phyloP scores from a whole-genome alignment of 2,113 vertebrate genomes.

The Microcebus tavaratra region DNA sequence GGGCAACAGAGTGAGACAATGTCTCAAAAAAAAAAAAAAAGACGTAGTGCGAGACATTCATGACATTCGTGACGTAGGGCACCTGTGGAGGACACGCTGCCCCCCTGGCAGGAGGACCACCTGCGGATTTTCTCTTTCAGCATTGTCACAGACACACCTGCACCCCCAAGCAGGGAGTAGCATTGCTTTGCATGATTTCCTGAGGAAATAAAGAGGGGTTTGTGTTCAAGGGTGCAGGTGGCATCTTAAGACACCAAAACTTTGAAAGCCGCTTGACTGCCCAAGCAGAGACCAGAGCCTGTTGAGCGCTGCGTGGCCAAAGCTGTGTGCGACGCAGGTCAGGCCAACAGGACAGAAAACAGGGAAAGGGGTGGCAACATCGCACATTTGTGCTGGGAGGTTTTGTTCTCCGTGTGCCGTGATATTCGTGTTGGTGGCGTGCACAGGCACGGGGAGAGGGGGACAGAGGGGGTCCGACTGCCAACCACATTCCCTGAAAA shows the following conservation, averaged over 20 bases:
- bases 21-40: too few species aligned
- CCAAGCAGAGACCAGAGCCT: not conserved
- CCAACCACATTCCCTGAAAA: fast-evolving
- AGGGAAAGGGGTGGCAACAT: fast-evolving
- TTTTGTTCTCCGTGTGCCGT: too few species aligned
- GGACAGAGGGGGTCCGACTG: not conserved
- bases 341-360: not conserved
- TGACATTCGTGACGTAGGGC: not conserved
- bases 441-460: fast-evolving
- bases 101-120: fast-evolving
- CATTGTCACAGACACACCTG: fast-evolving
- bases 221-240: fast-evolving
- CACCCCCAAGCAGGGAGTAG: not conserved
- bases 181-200: fast-evolving
- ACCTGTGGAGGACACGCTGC: not conserved
- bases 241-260: not conserved
- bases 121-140: fast-evolving
- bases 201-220: not conserved
- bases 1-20: too few species aligned
- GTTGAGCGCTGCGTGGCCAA: too few species aligned
- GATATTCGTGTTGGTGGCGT: fast-evolving
- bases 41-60: not conserved
- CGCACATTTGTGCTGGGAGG: fast-evolving
- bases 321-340: not conserved
- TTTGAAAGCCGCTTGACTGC: fast-evolving